These are phyloP conservation scores for Amiota mariae DNA, from an alignment of 2,888 invertebrate genomes.

Conservation along the genomic window DNA sequence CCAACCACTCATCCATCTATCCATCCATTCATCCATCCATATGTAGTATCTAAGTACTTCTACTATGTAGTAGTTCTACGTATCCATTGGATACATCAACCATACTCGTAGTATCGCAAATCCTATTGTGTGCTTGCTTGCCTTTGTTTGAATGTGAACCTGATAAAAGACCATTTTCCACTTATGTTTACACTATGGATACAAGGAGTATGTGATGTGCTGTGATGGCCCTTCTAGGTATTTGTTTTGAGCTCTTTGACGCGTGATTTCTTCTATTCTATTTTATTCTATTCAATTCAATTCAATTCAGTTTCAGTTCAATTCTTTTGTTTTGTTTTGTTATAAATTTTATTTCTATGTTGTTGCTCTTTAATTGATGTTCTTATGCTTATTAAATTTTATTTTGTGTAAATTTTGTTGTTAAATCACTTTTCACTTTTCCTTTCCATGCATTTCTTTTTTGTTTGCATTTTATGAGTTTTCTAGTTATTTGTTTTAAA, in stretches of 20 bases:
- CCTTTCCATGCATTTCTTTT: not conserved
- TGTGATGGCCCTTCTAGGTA: too few species aligned
- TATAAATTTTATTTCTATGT: not conserved
- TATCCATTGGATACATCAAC: too few species aligned
- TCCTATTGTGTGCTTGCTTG: not conserved
- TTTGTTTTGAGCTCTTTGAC: too few species aligned
- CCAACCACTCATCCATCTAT: too few species aligned
- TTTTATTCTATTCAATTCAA: not conserved
- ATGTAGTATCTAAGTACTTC: too few species aligned
- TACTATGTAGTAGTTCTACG: too few species aligned
- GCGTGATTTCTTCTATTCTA: not conserved
- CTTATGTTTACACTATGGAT: slow-evolving; percentile 12
- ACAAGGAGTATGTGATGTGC: too few species aligned
- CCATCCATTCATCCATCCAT: too few species aligned
- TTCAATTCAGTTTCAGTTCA: too few species aligned
- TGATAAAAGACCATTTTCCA: slow-evolving; percentile 13
- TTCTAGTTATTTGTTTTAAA: not conserved
- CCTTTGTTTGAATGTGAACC: slow-evolving; percentile 4
- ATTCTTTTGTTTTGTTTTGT: not conserved
- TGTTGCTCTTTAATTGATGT: not conserved
- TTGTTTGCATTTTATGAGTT: slow-evolving; percentile 7
- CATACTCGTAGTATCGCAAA: too few species aligned
- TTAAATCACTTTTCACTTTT: not conserved
- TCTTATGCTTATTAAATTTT: slow-evolving; percentile 14
- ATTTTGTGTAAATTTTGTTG: slow-evolving; percentile 20